Evolutionary conservation across 2,888 invertebrate genomes (phyloP), one percentile per base, ranked within the genome.

Genomic region (Falcaria lacertinaria): DNA sequence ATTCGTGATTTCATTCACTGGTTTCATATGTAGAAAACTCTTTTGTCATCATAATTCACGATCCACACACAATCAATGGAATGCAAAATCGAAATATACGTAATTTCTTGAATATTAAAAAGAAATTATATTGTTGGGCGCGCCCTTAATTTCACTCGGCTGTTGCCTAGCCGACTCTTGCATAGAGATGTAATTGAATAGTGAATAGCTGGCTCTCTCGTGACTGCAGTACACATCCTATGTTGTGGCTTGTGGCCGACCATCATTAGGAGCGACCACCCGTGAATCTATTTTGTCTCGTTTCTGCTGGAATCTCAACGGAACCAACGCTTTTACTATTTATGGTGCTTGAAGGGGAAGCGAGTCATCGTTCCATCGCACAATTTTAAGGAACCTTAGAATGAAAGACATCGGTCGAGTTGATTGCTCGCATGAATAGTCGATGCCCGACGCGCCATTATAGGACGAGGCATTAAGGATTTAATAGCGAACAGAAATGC

Each of bases 181-280:
- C 57, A 43, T 37, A 44, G 52, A 50, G 50, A 4, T 46, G 52
- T 69, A 72, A 72, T 71, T 72, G 70, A 70, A 67, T 62, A 64
- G 64, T 56, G 61, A 62, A 60, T 62, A 58, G 57, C 47, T 41
- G 42, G 54, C 50, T 45, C 40, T 58, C 57, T 70, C 69, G 69
- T 69, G 67, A 68, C 66, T 55, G 14, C 43, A 56, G 48, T 47
- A 47, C 43, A 41, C 48, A 45, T 47, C 44, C 39, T 45, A 43
- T 41, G 41, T 44, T 48, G 51, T 45, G 54, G 54, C 54, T 54
- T 54, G 62, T 61, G 61, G 64, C 63, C 60, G 38, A 65, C 64
- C 66, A 74, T 74, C 68, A 70, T 70, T 60, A 69, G 61, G 64
- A 54, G 59, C 68, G 76, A 74, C 79, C 80, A 80, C 78, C 80